Evolutionary conservation across 2,113 vertebrate genomes (phyloP), one percentile per base, ranked within the genome.

Genomic region (Limnothrissa miodon): DNA sequence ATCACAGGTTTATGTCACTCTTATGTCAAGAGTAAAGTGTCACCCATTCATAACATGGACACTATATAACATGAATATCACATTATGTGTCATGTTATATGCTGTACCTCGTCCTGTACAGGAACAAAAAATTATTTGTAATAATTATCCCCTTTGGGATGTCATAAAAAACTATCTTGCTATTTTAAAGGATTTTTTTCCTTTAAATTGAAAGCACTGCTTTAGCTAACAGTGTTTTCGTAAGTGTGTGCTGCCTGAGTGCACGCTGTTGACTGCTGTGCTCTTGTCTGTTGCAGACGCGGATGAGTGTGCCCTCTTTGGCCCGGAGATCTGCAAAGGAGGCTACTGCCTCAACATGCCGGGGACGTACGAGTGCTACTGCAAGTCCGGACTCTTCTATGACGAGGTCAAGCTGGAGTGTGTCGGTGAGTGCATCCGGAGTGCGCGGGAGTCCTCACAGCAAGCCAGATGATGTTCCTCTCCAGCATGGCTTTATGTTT

Each of bases 281-380:
- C 39, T 53, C 17, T 46, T 81, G 42, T 86, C 25, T 79, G 48
- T 45, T 29, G 21, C 88, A 99, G 98, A 99, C 90, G 98, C 97
- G 78, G 96, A 99, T 87, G 98, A 99, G 90, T 99, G 98, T 66
- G 87, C 92, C 1, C 93, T 99, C 85, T 99, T 99, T 83, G 96
- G 95, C 33, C 90, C 95, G 86, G 97, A 99, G 92, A 97, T 99
- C 80, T 99, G 98, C 90, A 99, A 99, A 92, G 96, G 96, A 23
- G 98, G 98, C 85, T 98, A 94, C 94, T 99, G 98, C 92, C 89
- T 95, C 91, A 94, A 99, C 81, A 96, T 96, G 0, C 91, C 91
- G 80, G 95, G 96, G 74, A 94, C 95, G 82, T 99, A 96, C 0
- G 97, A 99, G 88, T 99, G 98, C 86, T 99, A 99, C 94, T 99